Conservation (phyloP, 2,797 vertebrate genomes). For the Melanotaenia parkinsoni region DNA sequence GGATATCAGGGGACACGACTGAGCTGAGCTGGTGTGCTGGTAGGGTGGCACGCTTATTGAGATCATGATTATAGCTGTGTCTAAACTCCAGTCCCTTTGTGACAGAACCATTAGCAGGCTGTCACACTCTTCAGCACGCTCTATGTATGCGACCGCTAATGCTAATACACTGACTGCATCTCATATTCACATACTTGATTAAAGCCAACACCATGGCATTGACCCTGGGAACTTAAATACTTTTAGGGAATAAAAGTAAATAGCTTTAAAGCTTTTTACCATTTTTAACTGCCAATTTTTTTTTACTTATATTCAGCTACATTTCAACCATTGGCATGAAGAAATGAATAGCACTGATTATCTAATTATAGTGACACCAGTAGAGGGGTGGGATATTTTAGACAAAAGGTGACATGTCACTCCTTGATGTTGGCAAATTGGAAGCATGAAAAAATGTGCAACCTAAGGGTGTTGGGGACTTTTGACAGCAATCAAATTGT, state of each 20-base stretch:
- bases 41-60: conserved; percentile 72
- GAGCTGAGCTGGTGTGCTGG: conserved; percentile 69
- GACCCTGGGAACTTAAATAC: conserved; percentile 56
- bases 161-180: conserved; percentile 71
- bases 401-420: not conserved
- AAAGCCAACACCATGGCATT: conserved; percentile 44
- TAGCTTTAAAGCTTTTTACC: conserved; percentile 20
- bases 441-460: not conserved
- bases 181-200: conserved; percentile 65
- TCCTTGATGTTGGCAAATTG: not conserved
- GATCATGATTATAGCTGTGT: conserved; percentile 80
- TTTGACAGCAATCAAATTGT: not conserved
- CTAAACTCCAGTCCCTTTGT: conserved; percentile 79
- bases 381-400: not conserved
- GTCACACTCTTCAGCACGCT: conserved; percentile 72
- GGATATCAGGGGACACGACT: conserved; percentile 68
- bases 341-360: not conserved
- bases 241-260: conserved; percentile 26
- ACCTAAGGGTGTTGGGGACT: not conserved
- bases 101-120: conserved; percentile 80
- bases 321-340: not conserved
- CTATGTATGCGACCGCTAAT: conserved; percentile 71
- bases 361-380: not conserved
- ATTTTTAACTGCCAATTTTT: conserved; percentile 30
- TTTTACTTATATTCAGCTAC: too few relatives aligned